These are phyloP conservation scores for Botia almorhae DNA, from an alignment of 2,797 vertebrate genomes.

Conservation along the genomic window DNA sequence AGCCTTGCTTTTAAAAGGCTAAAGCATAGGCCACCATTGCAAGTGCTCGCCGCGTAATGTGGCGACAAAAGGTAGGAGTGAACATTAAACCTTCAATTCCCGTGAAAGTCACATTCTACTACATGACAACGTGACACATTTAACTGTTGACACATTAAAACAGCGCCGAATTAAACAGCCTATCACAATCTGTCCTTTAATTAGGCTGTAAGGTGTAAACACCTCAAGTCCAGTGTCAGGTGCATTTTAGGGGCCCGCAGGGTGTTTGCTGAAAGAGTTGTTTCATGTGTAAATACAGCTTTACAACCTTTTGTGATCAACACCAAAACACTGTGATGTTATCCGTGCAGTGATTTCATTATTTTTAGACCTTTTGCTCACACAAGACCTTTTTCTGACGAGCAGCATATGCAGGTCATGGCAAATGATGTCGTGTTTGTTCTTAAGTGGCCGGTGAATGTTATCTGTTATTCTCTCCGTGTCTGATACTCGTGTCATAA, in stretches of 20 bases:
- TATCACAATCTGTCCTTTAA: not conserved
- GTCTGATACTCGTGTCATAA: slow-evolving; percentile 36
- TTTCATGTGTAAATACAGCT: slow-evolving; percentile 8
- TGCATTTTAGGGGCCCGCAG: slow-evolving; percentile 5
- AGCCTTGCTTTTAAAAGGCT: not conserved
- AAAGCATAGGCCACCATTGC: not conserved
- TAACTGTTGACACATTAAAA: not conserved
- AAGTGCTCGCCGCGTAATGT: not conserved
- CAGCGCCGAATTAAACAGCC: not conserved
- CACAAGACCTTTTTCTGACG: not conserved
- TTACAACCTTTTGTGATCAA: not conserved
- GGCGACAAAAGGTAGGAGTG: not conserved
- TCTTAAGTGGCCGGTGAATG: slow-evolving; percentile 42
- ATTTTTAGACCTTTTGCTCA: not conserved
- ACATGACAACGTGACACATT: not conserved
- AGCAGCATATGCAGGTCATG: slow-evolving; percentile 32
- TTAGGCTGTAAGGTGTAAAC: not conserved
- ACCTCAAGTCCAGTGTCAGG: slow-evolving; percentile 13
- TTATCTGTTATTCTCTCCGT: slow-evolving; percentile 38
- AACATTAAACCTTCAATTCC: not conserved
- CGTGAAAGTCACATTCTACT: not conserved
- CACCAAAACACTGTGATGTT: slow-evolving; percentile 8
- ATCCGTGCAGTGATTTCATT: slow-evolving; percentile 13
- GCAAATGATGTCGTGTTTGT: slow-evolving; percentile 35
- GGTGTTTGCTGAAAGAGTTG: not conserved